Percentiles rank a stretch among this genome's conserved stretches.
These are phyloP conservation scores for Catharus fuscescens DNA, from an alignment of 2,113 vertebrate genomes.

Conservation along the genomic window DNA sequence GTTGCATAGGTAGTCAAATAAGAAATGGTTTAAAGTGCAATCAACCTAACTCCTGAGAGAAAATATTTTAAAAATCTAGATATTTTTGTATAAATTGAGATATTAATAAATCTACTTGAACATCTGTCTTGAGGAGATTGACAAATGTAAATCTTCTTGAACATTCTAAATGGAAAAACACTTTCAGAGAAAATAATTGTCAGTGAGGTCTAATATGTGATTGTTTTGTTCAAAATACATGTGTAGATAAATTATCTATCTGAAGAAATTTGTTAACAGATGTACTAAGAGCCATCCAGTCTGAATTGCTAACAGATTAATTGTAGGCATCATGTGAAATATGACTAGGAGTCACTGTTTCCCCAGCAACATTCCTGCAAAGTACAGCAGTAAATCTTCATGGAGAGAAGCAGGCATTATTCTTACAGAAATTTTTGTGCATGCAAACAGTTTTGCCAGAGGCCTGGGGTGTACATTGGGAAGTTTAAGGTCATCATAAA, in stretches of 20 bases:
- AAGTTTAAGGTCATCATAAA: background rate
- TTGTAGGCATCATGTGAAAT: constrained; percentile 50
- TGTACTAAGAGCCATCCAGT: background rate
- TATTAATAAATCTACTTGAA: background rate
- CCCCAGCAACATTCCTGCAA: constrained; percentile 37
- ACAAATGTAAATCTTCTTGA: background rate
- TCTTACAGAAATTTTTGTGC: background rate
- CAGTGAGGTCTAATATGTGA: background rate
- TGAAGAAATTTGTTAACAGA: constrained; percentile 20
- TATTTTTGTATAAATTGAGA: background rate
- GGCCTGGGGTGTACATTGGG: background rate
- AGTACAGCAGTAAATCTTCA: constrained; percentile 28
- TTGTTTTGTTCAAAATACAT: background rate
- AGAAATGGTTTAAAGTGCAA: background rate
- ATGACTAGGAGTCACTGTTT: constrained; percentile 53
- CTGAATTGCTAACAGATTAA: constrained; percentile 8
- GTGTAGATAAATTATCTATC: background rate
- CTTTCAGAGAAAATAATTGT: background rate
- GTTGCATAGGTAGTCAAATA: background rate
- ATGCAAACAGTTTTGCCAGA: background rate
- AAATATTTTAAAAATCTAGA: background rate
- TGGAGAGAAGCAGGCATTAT: background rate
- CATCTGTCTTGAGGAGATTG: background rate
- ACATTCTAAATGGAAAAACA: background rate
- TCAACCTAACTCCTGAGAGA: background rate